Evolutionary conservation across 2,113 vertebrate genomes (phyloP).

Genomic region (Tichodroma muraria): DNA sequence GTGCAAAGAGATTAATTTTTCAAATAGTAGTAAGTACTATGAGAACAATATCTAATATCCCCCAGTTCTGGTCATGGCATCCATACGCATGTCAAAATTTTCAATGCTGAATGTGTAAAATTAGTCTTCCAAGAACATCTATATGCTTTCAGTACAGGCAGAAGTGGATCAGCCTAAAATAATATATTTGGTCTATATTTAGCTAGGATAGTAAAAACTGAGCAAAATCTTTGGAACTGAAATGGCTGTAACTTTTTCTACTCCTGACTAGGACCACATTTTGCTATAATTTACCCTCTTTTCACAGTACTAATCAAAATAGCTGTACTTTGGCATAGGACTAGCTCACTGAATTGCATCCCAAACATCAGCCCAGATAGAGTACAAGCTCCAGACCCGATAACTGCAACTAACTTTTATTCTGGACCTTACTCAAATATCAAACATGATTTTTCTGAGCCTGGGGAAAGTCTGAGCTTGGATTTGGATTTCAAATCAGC

Average conservation of each 20-base stretch:
- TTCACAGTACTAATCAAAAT: not conserved
- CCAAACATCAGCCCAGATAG: not conserved
- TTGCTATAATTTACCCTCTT: not conserved
- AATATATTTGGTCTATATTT: not conserved
- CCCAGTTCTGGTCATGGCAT: not conserved
- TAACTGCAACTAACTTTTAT: not conserved
- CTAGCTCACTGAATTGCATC: not conserved
- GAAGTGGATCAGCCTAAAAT: not conserved
- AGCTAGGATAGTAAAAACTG: not conserved
- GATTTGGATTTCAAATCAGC: not conserved
- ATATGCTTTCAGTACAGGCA: not conserved
- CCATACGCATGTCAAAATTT: not conserved
- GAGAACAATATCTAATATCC: not conserved
- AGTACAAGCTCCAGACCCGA: not conserved
- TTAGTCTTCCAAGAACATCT: not conserved
- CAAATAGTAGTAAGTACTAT: not conserved
- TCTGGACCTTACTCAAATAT: not conserved
- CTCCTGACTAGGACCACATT: not conserved
- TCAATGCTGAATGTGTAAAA: not conserved
- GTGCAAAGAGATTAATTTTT: not conserved
- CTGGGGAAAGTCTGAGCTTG: not conserved
- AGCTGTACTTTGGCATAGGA: not conserved
- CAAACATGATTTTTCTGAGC: not conserved
- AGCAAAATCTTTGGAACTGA: not conserved
- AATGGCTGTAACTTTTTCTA: not conserved